Base-by-base conservation (phyloP, 2,113 vertebrate genomes). In the Plectropomus leopardus region DNA sequence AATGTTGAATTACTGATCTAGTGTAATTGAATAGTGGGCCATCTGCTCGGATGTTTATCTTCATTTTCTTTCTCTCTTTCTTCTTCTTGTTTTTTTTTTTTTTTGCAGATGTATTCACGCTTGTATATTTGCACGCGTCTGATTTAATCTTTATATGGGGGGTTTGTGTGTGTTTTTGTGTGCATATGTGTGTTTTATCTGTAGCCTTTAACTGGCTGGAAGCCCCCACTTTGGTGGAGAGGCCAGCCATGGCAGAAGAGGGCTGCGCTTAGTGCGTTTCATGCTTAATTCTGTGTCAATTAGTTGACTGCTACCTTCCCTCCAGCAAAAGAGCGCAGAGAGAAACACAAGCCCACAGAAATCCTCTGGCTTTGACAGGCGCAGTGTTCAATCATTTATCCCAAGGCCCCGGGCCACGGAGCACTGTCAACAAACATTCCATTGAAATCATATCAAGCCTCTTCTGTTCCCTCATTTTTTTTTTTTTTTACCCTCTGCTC, bases 271-370 rank as follows among this genome's bases (percentile, higher is more conserved):
- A 93, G 95, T 97, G 95, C 94, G 95, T 99, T 99, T 98, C 96
- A 98, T 97, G 97, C 96, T 98, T 98, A 98, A 98, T 99, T 98
- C 97, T 96, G 95, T 97, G 97, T 99, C 97, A 98, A 98, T 99
- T 98, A 98, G 96, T 94, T 95, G 96, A 97, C 97, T 97, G 96
- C 95, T 97, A 97, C 96, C 96, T 97, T 97, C 97, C 97, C 97
- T 98, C 95, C 92, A 97, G 97, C 96, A 90, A 97, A 86, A 97
- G 95, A 95, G 95, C 90, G 94, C 93, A 83, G 94, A 92, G 92
- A 93, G 92, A 92, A 95, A 96, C 94, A 96, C 95, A 96, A 97
- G 96, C 97, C 96, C 96, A 97, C 97, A 96, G 96, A 96, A 95
- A 96, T 96, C 95, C 95, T 96, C 95, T 94, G 92, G 95, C 96